Evolutionary conservation across 2,113 vertebrate species (phyloP).

Genomic region (Spilogale gracilis): DNA sequence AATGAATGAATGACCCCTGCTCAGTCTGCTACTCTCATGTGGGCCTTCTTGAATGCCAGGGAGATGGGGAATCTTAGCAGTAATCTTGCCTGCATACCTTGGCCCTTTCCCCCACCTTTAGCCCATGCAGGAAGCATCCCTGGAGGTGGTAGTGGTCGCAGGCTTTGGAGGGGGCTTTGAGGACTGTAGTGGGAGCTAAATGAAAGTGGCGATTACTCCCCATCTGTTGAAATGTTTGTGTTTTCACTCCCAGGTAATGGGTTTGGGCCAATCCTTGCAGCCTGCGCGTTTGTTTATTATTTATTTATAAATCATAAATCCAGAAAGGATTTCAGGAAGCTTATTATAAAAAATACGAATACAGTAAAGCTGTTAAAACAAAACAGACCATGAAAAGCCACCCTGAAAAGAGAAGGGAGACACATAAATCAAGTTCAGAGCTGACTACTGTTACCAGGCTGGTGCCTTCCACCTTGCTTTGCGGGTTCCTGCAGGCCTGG

Average conservation of each 20-base stretch:
- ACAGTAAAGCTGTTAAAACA: constrained; percentile 13
- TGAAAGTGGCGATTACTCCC: not conserved
- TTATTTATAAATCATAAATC: constrained; percentile 63
- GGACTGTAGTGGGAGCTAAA: not conserved
- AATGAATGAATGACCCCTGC: not conserved
- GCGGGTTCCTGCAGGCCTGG: fast-evolving
- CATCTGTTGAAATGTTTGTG: not conserved
- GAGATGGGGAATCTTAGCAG: fast-evolving
- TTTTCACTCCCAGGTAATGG: not conserved
- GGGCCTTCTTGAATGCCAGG: not conserved
- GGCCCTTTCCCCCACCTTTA: not conserved
- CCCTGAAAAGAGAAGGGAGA: not conserved
- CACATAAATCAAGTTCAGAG: not conserved
- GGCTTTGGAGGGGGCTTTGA: not conserved
- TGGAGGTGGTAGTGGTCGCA: not conserved
- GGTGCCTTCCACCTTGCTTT: fast-evolving
- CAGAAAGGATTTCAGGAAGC: constrained; percentile 55
- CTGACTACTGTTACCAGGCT: fast-evolving
- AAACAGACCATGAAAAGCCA: not conserved
- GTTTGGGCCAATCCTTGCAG: not conserved
- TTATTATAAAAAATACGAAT: not conserved
- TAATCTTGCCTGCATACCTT: fast-evolving
- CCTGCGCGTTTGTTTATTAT: not conserved
- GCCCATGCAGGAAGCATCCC: not conserved
- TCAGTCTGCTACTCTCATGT: fast-evolving